A percentile compares a stretch with the other conserved stretches of the same genome.
These are phyloP conservation scores for Acronicta leporina DNA, from an alignment of 2,888 invertebrate genomes.

Conservation along the genomic window DNA sequence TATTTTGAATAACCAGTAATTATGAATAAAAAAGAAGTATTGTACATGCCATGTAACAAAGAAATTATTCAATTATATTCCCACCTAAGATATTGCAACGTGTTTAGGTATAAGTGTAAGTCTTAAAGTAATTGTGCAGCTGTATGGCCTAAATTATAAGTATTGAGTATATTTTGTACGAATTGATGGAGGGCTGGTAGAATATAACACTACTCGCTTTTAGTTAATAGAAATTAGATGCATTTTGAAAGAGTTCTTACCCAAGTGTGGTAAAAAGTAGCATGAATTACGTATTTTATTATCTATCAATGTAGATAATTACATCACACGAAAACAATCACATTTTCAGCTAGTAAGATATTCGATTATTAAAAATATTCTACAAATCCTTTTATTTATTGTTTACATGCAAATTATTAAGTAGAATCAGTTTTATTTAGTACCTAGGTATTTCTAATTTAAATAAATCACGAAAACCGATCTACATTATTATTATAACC, in stretches of 20 bases:
- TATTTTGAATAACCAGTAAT: not conserved
- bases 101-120: conserved; percentile 43
- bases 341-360: conserved; percentile 33
- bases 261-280: conserved; percentile 18
- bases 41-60: conserved; percentile 18
- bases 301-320: conserved; percentile 7
- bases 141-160: conserved; percentile 57
- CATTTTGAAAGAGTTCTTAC: conserved; percentile 21
- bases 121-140: conserved; percentile 34
- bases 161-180: conserved; percentile 52
- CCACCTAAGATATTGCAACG: conserved; percentile 58
- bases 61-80: conserved; percentile 47
- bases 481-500: conserved; percentile 20
- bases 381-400: conserved; percentile 18
- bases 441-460: conserved; percentile 10
- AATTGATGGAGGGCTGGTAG: conserved; percentile 50
- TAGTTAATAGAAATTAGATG: conserved; percentile 37
- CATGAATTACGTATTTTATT: conserved; percentile 7
- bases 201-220: conserved; percentile 31
- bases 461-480: conserved; percentile 28
- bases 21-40: conserved; percentile 23
- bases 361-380: conserved; percentile 1
- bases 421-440: conserved; percentile 7
- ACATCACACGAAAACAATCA: conserved; percentile 53
- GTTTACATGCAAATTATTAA: conserved; percentile 21